These are phyloP conservation scores for Clarias laeviceps DNA, from an alignment of 2,797 vertebrate species.

Conservation along the genomic window DNA sequence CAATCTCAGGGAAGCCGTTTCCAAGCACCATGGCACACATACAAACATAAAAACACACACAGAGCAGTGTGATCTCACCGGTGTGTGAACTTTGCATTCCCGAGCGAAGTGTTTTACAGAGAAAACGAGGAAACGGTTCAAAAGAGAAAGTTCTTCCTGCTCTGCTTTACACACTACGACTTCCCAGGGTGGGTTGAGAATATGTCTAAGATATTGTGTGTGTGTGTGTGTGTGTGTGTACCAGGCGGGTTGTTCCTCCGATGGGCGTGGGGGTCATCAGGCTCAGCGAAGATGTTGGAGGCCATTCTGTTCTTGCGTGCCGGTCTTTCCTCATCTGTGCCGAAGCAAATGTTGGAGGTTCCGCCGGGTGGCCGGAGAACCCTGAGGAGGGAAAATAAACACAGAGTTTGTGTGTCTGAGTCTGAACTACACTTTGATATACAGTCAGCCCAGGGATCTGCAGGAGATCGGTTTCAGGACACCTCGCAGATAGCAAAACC, in stretches of 20 bases:
- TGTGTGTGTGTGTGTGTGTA: slow-evolving; percentile 62
- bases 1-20: not conserved
- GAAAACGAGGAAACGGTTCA: slow-evolving; percentile 5
- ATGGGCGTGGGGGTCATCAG: slow-evolving; percentile 86
- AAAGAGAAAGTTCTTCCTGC: not conserved
- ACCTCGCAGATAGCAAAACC: too few species aligned
- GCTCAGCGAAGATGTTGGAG: slow-evolving; percentile 92
- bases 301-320: slow-evolving; percentile 91
- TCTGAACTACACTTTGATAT: not conserved
- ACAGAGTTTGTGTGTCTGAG: not conserved
- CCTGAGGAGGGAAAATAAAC: slow-evolving; percentile 64
- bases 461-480: too few species aligned
- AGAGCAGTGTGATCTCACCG: not conserved
- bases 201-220: not conserved
- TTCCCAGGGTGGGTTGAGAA: not conserved
- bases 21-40: not conserved
- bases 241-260: slow-evolving; percentile 82
- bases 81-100: not conserved
- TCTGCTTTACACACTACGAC: not conserved
- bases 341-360: slow-evolving; percentile 89
- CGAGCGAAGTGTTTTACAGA: not conserved
- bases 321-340: slow-evolving; percentile 82
- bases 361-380: slow-evolving; percentile 93
- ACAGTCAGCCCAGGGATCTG: too few species aligned
- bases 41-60: not conserved